A percentile compares a stretch with the other conserved stretches of the same genome.
phyloP scores from a whole-genome alignment of 2,113 vertebrate species.

The Marmota monax region DNA sequence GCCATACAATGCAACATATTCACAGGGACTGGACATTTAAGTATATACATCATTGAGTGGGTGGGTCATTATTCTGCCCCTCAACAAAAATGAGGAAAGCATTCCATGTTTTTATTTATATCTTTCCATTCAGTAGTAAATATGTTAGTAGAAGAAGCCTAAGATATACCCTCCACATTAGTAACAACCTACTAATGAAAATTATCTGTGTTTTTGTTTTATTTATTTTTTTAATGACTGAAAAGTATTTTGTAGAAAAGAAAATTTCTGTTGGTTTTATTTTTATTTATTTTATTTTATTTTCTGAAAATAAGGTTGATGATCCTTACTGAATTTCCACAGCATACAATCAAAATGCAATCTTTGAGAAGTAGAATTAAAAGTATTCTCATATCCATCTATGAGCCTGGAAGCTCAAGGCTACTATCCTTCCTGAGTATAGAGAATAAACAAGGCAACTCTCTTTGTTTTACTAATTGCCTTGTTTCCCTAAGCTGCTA shows the following conservation, averaged over 20 bases:
- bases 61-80: background rate
- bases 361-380: conserved; percentile 48
- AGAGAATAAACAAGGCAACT: conserved; percentile 54
- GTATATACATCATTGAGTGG: background rate
- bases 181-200: background rate
- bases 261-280: conserved; percentile 61
- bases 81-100: background rate
- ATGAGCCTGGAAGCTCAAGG: conserved; percentile 40
- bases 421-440: conserved; percentile 20
- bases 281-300: background rate
- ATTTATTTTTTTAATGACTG: background rate
- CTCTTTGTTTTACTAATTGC: conserved; percentile 62
- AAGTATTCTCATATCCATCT: background rate
- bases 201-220: background rate
- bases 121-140: conserved; percentile 27
- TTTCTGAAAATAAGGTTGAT: conserved; percentile 55
- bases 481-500: conserved; percentile 66
- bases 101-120: background rate
- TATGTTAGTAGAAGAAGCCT: background rate
- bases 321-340: conserved; percentile 46
- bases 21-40: background rate
- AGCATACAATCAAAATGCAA: background rate
- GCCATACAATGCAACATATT: background rate
- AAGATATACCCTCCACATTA: background rate
- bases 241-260: conserved; percentile 53